Evolutionary conservation across 2,888 invertebrate genomes (phyloP), one percentile per base, ranked within the genome.

Genomic region (Nomada hirtipes): DNA sequence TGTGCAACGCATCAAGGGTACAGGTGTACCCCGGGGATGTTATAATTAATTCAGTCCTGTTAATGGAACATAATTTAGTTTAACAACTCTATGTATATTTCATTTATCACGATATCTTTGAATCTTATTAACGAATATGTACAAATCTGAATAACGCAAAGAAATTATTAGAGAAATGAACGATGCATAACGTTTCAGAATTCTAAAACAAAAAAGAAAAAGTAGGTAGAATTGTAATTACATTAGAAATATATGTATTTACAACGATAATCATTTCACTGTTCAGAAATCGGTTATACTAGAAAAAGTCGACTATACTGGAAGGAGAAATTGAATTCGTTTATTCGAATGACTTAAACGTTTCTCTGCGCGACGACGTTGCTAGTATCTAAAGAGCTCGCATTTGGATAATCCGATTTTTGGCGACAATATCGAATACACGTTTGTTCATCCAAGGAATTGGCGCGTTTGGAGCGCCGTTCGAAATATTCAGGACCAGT

Each of bases 401-500:
- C 26, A 4, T 64, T 60, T 11, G 64, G 29, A 52, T 2, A 20
- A 42, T 47, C 15, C 63, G 13, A 18, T 47, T 47, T 10, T 23
- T 11, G 53, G 2, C n/a, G 42, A 29, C 13, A 64, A 42, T 64
- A 4, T 23, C 29, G 53, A 50, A 47, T 47, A n/a, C 52, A 44
- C 29, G 52, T 47, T 64, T 36, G 11, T 55, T 36, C 44, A 26
- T 53, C 26, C n/a, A 13, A 53, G 69, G 76, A 64, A 63, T n/a
- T 20, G 29, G 47, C 63, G 64, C 76, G 20, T 50, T 44, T 1
- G 29, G 11, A n/a, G 26, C 59, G 18, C 67, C 13, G 26, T n/a
- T 67, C 42, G 77, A 69, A 59, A 53, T 70, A 74, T 67, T 79
- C 23, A 26, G 79, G 70, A 69, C 60, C 55, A 68, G 70, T 64